phyloP scores from a whole-genome alignment of 2,113 vertebrate species.

The Melanotaenia duboulayi region DNA sequence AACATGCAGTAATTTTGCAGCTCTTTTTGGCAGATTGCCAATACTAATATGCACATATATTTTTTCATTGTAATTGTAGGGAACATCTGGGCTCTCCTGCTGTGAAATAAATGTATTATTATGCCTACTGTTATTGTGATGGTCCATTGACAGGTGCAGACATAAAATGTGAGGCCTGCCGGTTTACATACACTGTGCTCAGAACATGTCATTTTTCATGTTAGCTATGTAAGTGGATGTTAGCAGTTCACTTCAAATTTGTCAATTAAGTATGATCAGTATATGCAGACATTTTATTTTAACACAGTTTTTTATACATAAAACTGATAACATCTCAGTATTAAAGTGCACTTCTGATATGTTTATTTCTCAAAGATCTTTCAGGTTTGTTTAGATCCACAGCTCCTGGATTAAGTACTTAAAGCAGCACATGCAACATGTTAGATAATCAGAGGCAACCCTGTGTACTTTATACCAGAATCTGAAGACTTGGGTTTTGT shows the following conservation, averaged over 20 bases:
- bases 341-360: neutral
- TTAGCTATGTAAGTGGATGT: neutral
- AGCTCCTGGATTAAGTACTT: constrained; percentile 14
- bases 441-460: neutral
- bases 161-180: neutral
- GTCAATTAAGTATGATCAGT: neutral
- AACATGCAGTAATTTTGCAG: neutral
- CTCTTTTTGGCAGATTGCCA: neutral
- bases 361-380: constrained; percentile 1
- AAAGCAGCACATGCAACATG: neutral
- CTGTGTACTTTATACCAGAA: neutral
- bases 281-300: neutral
- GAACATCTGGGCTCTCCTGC: neutral
- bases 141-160: neutral
- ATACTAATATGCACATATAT: neutral
- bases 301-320: too few relatives aligned
- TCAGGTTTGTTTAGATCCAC: constrained; percentile 7
- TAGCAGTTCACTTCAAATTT: neutral
- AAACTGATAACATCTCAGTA: too few relatives aligned
- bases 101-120: neutral
- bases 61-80: neutral
- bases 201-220: neutral
- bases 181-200: neutral
- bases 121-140: neutral
- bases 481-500: neutral